These are phyloP conservation scores for Tetraneura akinire DNA, from an alignment of 1,140 invertebrate species.

Conservation along the genomic window DNA sequence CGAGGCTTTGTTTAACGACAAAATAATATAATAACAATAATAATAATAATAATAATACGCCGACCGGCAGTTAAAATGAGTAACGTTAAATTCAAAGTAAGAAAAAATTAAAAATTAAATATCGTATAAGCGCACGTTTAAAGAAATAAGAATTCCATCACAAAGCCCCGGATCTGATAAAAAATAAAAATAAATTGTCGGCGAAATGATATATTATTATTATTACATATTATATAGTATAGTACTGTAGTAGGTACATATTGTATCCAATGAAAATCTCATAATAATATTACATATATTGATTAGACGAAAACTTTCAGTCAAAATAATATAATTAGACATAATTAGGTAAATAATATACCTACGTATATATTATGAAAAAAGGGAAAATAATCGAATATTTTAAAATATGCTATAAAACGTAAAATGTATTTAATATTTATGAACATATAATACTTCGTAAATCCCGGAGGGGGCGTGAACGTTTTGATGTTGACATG, in stretches of 20 bases:
- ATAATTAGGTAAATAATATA: too few relatives aligned
- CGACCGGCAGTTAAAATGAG: not conserved
- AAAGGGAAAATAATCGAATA: too few relatives aligned
- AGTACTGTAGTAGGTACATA: too few relatives aligned
- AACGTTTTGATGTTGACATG: not conserved
- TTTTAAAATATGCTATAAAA: too few relatives aligned
- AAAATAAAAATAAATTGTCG: constrained; percentile 8
- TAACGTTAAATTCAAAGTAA: not conserved
- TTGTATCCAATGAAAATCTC: too few relatives aligned
- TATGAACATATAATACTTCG: too few relatives aligned
- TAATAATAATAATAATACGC: too few relatives aligned
- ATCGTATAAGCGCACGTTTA: not conserved
- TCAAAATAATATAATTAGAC: not conserved
- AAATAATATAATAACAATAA: too few relatives aligned
- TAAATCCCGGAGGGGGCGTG: not conserved
- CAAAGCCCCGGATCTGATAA: constrained; percentile 37
- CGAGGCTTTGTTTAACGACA: constrained; percentile 18
- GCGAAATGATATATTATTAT: too few relatives aligned
- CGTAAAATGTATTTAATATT: too few relatives aligned
- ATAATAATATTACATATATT: constrained; percentile 4
- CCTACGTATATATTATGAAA: too few relatives aligned
- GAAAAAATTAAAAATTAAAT: constrained; percentile 17
- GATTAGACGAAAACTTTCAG: constrained; percentile 18
- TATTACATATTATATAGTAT: too few relatives aligned
- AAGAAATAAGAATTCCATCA: constrained; percentile 8